Evolutionary conservation across 2,113 vertebrate species (phyloP), one percentile per base, ranked within the genome.

Genomic region (Odontesthes bonariensis): DNA sequence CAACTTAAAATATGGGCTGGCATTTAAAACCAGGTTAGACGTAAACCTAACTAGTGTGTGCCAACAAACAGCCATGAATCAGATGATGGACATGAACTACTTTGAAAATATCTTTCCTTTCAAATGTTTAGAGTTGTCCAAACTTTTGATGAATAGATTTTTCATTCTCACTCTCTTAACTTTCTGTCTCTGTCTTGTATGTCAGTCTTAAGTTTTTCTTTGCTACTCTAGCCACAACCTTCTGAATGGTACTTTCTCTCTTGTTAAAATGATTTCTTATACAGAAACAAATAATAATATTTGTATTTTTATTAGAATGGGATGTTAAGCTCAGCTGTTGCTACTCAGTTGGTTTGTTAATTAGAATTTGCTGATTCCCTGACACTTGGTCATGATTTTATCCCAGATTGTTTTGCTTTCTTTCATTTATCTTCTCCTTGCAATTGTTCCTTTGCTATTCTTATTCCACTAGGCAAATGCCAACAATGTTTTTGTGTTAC

Each of bases 1-100:
- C 20, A 56, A 78, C 38, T 60, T 80, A 49, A 86, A 83, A 88
- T 91, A 88, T 63, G 84, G 88, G 86, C 61, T 86, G 84, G 52
- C 56, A 87, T 88, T 90, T 88, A 38, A 67, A 55, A 65, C 31
- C 1, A 8, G 19, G 11, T 19, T 19, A 44, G 58, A 87, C 81
- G 72, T 54, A 80, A 91, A 85, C 79, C 55, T 6, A 69, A 66
- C 8, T 46, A 65, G 65, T 88, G 88, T 90, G 64, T 79, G 78
- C 61, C 77, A 87, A 88, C 88, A 87, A 89, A 91, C 83, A 89
- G 17, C 16, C 40, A 23, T 66, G 35, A 31, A 17, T 16, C 22
- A 32, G 9, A 66, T 71, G 68, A 67, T 58, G 53, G 70, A 64
- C 67, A 69, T 42, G n/a, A 20, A 38, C 14, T 46, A 10, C 44